Conservation (phyloP, 1,140 invertebrate genomes). For the Chrysomallon squamiferum region DNA sequence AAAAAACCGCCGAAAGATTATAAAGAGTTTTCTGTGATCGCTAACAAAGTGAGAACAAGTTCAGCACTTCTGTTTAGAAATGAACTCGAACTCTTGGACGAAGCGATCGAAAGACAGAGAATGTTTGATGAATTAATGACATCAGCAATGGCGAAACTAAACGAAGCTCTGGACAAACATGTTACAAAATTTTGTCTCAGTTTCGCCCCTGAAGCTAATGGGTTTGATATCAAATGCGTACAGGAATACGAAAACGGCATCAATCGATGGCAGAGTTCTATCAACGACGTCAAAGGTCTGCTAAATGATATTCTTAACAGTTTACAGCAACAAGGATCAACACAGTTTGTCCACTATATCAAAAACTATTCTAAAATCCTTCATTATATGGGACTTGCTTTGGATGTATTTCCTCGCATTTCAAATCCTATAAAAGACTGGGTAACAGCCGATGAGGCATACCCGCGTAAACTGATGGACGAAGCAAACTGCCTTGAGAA, state of each 20-base stretch:
- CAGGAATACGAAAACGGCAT: constrained; percentile 38
- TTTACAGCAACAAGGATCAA: constrained; percentile 7
- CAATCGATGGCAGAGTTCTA: constrained; percentile 11
- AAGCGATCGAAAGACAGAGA: constrained; percentile 13
- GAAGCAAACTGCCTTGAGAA: constrained; percentile 18
- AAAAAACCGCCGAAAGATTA: constrained; percentile 11
- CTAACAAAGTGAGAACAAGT: constrained; percentile 11
- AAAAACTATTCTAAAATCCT: constrained; percentile 27
- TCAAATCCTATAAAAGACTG: constrained; percentile 30
- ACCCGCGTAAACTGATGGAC: constrained; percentile 31
- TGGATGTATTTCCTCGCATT: constrained; percentile 21
- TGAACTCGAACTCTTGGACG: constrained; percentile 17
- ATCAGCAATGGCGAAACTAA: constrained; percentile 12
- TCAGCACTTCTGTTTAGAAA: constrained; percentile 12
- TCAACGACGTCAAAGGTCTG: constrained; percentile 9
- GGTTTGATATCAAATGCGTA: constrained; percentile 23
- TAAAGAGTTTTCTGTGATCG: constrained; percentile 6
- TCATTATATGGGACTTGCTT: constrained; percentile 21
- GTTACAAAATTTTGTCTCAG: constrained; percentile 33
- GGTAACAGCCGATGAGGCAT: constrained; percentile 35
- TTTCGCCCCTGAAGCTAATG: constrained; percentile 26
- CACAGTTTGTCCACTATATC: constrained; percentile 23
- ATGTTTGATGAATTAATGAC: constrained; percentile 21
- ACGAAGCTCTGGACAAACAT: constrained; percentile 24
- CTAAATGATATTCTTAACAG: constrained; percentile 20